These are phyloP conservation scores for Scortum barcoo DNA, from an alignment of 2,113 vertebrate genomes.

Conservation along the genomic window DNA sequence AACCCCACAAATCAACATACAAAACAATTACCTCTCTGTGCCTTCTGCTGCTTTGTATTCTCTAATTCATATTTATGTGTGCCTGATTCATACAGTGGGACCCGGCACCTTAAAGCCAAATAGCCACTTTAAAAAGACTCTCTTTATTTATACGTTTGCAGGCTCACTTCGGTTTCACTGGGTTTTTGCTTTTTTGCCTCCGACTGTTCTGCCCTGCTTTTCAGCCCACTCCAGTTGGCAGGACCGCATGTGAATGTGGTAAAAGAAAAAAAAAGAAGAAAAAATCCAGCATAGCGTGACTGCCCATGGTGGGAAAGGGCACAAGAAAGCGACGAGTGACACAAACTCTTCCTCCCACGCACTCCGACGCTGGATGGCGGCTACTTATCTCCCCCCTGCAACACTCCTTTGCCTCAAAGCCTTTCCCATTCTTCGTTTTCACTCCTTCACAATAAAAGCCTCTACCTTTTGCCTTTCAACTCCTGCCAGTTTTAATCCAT, in stretches of 20 bases:
- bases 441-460: constrained; percentile 22
- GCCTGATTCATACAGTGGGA: not conserved
- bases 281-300: not conserved
- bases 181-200: constrained; percentile 15
- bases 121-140: not conserved
- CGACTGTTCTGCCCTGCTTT: constrained; percentile 25
- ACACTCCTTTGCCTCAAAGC: constrained; percentile 35
- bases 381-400: constrained; percentile 48
- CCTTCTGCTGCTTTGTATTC: not conserved
- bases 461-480: constrained; percentile 27
- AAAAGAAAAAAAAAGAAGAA: too few relatives aligned
- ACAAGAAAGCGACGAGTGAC: constrained; percentile 25
- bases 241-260: constrained; percentile 6
- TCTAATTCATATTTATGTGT: constrained; percentile 26
- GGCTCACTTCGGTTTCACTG: not conserved
- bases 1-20: constrained; percentile 4
- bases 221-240: constrained; percentile 43
- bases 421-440: constrained; percentile 7
- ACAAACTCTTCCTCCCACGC: constrained; percentile 30
- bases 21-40: not conserved
- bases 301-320: constrained; percentile 27
- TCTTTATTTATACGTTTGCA: constrained; percentile 9
- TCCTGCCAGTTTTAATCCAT: constrained; percentile 44
- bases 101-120: not conserved
- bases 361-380: constrained; percentile 8